A percentile compares a stretch with the other conserved stretches of the same genome.
These are phyloP conservation scores for Sphenopsis melanotis DNA, from an alignment of 2,797 vertebrate genomes.

Conservation along the genomic window DNA sequence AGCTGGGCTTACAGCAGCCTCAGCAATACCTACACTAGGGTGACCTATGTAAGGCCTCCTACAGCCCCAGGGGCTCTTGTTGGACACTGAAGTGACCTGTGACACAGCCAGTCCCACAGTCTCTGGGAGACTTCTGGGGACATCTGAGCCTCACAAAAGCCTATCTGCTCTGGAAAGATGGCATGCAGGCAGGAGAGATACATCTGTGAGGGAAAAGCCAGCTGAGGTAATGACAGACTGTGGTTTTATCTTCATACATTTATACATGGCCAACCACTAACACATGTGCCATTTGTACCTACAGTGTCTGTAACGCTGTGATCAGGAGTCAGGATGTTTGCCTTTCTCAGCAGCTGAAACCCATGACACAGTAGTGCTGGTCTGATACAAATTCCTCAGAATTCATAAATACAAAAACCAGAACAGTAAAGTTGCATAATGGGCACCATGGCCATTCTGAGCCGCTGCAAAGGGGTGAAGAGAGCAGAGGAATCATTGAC, in stretches of 20 bases:
- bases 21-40: rapidly evolving
- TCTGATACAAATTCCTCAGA: neutral
- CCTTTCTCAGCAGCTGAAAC: neutral
- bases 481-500: neutral
- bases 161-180: neutral
- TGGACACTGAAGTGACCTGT: neutral
- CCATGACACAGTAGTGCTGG: neutral
- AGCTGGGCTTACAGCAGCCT: neutral
- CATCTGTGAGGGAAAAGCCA: neutral
- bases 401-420: neutral
- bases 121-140: neutral
- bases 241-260: neutral
- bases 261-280: neutral
- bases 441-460: neutral
- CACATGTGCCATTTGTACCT: neutral
- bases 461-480: neutral
- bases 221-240: neutral
- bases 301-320: neutral
- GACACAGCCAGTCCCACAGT: neutral
- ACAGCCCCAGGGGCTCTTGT: neutral
- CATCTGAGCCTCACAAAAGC: neutral
- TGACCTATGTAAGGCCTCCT: neutral
- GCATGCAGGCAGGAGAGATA: rapidly evolving
- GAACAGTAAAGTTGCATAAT: neutral
- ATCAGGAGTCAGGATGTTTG: neutral